Conservation (phyloP, 2,888 invertebrate species). For the Caenorhabditis zanzibari region DNA sequence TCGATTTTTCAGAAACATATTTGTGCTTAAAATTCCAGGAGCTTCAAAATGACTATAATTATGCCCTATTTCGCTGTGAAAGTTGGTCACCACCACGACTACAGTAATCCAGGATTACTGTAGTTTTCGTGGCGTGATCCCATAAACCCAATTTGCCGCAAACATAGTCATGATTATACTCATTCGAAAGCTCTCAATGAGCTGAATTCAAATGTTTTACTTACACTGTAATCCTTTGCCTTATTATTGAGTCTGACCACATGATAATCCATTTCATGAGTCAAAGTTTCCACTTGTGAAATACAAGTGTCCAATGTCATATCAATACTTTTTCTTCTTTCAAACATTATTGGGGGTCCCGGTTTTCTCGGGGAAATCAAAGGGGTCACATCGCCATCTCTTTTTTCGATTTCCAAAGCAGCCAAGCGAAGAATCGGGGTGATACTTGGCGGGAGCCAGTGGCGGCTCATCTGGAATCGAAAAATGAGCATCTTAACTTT, state of each 20-base stretch:
- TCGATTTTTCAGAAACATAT: too few species aligned
- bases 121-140: constrained; percentile 5
- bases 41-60: too few species aligned
- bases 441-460: constrained; percentile 79
- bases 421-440: constrained; percentile 72
- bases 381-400: constrained; percentile 39
- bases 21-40: too few species aligned
- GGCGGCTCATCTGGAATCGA: constrained; percentile 69
- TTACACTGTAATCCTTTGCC: constrained; percentile 54
- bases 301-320: constrained; percentile 51
- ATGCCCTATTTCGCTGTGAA: neutral
- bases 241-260: constrained; percentile 33
- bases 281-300: constrained; percentile 51
- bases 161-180: neutral
- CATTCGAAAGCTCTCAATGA: neutral
- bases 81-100: neutral
- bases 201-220: neutral
- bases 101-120: neutral
- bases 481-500: neutral
- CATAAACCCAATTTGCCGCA: too few species aligned
- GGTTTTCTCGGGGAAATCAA: constrained; percentile 24
- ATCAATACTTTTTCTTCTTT: constrained; percentile 24
- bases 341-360: neutral
- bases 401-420: constrained; percentile 64
- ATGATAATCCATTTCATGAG: constrained; percentile 57